Evolutionary conservation across 2,888 invertebrate species (phyloP).

Genomic region (Thymelicus lineola): DNA sequence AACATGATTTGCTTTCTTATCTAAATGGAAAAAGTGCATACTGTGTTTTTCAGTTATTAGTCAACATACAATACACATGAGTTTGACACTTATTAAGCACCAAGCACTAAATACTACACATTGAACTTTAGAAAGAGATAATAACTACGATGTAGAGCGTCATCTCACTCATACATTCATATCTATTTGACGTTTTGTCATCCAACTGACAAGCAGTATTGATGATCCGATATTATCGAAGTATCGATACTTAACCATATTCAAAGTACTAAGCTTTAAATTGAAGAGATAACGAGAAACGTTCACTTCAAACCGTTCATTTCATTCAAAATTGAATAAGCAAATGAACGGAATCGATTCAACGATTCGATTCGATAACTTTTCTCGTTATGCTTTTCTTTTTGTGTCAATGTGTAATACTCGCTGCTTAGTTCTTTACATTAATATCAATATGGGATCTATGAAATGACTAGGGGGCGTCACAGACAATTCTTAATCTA

Average conservation of each 20-base stretch:
- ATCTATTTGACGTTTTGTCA: too few species aligned
- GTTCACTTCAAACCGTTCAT: too few species aligned
- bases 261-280: too few species aligned
- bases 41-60: neutral
- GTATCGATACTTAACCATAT: too few species aligned
- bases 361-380: too few species aligned
- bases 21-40: conserved; percentile 5
- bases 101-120: neutral
- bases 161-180: too few species aligned
- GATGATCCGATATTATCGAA: too few species aligned
- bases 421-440: conserved; percentile 1
- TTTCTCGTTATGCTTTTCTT: neutral
- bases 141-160: neutral
- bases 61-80: conserved; percentile 5
- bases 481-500: conserved; percentile 72
- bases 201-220: too few species aligned
- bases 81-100: neutral
- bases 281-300: too few species aligned
- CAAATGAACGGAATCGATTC: too few species aligned
- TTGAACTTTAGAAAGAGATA: neutral
- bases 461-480: conserved; percentile 71
- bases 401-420: neutral
- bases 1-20: neutral
- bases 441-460: conserved; percentile 43
- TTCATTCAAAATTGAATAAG: too few species aligned